phyloP scores from a whole-genome alignment of 2,797 vertebrate genomes.

The Malacoctenus gilli region DNA sequence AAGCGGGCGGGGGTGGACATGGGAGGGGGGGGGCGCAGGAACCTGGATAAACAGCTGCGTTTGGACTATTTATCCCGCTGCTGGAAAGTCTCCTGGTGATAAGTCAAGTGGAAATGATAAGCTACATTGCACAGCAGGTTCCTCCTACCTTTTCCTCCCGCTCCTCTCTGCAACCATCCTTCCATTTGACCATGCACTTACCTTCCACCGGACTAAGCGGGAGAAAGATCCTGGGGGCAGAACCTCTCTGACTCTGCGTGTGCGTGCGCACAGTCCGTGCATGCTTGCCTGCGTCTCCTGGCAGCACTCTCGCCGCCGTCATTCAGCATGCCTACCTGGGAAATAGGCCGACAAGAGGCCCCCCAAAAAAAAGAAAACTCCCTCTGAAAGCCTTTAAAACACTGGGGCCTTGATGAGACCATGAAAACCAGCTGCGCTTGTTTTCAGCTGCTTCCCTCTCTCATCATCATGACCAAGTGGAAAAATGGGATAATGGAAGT shows the following conservation, averaged over 20 bases:
- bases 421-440: slow-evolving; percentile 75
- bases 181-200: slow-evolving; percentile 49
- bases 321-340: slow-evolving; percentile 65
- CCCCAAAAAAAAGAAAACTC: too few species aligned
- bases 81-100: slow-evolving; percentile 75
- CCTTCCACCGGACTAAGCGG: slow-evolving; percentile 64
- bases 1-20: slow-evolving; percentile 21
- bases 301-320: slow-evolving; percentile 48
- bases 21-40: slow-evolving; percentile 28
- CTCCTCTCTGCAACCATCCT: slow-evolving; percentile 45
- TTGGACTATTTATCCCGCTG: slow-evolving; percentile 61
- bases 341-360: slow-evolving; percentile 65
- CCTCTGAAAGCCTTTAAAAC: slow-evolving; percentile 60
- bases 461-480: slow-evolving; percentile 78
- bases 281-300: slow-evolving; percentile 19
- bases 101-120: slow-evolving; percentile 81
- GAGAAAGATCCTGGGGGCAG: slow-evolving; percentile 25
- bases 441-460: slow-evolving; percentile 65
- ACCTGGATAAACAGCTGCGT: slow-evolving; percentile 59
- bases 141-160: slow-evolving; percentile 54
- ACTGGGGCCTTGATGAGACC: slow-evolving; percentile 70
- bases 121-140: slow-evolving; percentile 73
- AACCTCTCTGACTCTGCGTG: not conserved
- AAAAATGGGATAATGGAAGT: slow-evolving; percentile 79
- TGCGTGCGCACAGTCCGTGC: slow-evolving; percentile 2